These are phyloP conservation scores for Cantharis rustica DNA, from an alignment of 2,888 invertebrate species.

Conservation along the genomic window DNA sequence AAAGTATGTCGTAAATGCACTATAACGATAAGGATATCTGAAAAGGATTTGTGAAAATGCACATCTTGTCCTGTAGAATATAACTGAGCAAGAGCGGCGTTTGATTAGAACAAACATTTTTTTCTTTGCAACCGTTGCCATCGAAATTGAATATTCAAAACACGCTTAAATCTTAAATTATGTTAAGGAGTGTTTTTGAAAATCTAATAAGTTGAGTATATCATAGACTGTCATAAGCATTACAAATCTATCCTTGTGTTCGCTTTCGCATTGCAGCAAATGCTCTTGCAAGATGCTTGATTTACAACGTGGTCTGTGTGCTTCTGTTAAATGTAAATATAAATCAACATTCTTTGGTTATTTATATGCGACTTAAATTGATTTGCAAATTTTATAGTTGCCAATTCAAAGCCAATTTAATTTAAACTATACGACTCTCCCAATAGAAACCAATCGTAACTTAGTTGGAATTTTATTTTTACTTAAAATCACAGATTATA, in stretches of 20 bases:
- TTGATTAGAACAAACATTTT: constrained; percentile 1
- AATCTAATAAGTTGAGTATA: constrained; percentile 14
- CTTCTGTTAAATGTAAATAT: constrained; percentile 13
- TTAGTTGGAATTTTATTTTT: not conserved
- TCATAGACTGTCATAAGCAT: constrained; percentile 14
- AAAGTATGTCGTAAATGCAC: constrained; percentile 19
- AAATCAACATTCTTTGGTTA: not conserved
- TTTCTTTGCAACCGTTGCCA: not conserved
- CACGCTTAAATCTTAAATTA: constrained; percentile 10
- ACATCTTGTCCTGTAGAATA: not conserved
- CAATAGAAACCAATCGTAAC: not conserved
- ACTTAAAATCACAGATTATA: too few relatives aligned
- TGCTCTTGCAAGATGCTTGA: constrained; percentile 18
- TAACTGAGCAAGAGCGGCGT: not conserved
- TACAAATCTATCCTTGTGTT: constrained; percentile 15
- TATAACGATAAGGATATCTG: constrained; percentile 16
- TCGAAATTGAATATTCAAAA: constrained; percentile 13
- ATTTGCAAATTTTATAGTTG: not conserved
- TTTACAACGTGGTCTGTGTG: constrained; percentile 16
- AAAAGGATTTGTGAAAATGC: constrained; percentile 7
- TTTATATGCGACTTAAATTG: not conserved
- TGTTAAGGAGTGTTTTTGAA: constrained; percentile 17
- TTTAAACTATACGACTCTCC: not conserved
- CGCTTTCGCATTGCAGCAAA: constrained; percentile 10
- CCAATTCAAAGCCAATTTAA: not conserved